Conservation (phyloP, 2,797 vertebrate genomes). For the Glyptemys insculpta region DNA sequence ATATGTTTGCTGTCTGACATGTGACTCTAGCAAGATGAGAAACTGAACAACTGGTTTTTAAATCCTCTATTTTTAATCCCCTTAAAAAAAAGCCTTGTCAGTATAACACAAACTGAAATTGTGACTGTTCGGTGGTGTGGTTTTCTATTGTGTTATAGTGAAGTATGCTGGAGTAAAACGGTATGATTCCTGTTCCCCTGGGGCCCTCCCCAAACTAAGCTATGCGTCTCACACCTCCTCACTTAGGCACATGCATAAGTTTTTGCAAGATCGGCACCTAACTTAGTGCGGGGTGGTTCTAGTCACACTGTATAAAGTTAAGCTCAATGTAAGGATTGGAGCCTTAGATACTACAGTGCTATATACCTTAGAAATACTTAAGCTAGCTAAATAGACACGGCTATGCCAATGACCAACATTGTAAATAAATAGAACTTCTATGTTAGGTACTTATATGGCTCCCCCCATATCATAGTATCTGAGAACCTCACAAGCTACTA, state of each 20-base stretch:
- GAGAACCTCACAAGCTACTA: background rate
- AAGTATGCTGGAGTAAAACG: background rate
- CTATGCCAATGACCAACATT: background rate
- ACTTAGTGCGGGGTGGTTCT: too few relatives aligned
- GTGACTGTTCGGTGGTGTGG: background rate
- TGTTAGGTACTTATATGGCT: background rate
- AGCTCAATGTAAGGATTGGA: background rate
- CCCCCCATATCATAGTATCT: background rate
- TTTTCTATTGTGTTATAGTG: background rate
- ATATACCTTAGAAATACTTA: background rate
- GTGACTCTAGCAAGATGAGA: background rate
- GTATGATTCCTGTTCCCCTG: background rate
- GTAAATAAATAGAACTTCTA: background rate
- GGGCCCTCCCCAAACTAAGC: background rate
- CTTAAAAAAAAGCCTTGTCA: background rate
- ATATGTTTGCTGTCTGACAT: accelerated
- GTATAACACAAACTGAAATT: conserved; percentile 4
- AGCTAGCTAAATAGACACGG: background rate
- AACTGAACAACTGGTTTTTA: background rate
- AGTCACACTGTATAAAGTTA: background rate
- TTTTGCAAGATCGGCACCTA: background rate
- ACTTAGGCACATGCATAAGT: background rate
- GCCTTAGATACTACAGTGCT: background rate
- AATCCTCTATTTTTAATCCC: background rate
- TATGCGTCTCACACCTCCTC: background rate